Evolutionary conservation across 2,113 vertebrate genomes (phyloP), one percentile per base, ranked within the genome.

Genomic region (Stegostoma tigrinum): DNA sequence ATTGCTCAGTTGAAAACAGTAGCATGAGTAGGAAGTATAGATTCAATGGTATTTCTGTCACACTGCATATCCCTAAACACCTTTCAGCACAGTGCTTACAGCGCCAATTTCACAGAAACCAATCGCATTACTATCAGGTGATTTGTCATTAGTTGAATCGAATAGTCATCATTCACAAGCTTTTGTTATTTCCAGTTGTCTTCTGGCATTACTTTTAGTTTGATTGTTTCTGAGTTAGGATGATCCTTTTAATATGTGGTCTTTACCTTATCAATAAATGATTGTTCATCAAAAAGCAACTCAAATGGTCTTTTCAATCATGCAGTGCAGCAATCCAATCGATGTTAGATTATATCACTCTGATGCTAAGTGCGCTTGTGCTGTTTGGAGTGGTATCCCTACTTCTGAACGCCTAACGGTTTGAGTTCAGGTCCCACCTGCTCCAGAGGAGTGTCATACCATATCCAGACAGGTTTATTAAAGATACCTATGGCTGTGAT

Each of bases 121-220:
- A 30, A 55, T 23, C 55, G 17, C 48, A 61, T 90, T 61, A 12
- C 2, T 89, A 34, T 90, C 52, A 61, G 30, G 10, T 90, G 34
- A 55, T 90, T 90, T 90, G 55, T 90, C 87, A 64, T 90, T 90
- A 90, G 48, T 90, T 55, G 52, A 61, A 90, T 30, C 10, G 52
- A 61, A 61, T 90, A 17, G 10, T 61, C 52, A 64, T 34, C 87
- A 83, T 90, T 27, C 87, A 27, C 17, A 30, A 90, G 48, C 14
- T 17, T 61, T 61, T 17, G 61, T 90, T 90, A 55, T 55, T 90
- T 14, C 87, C 30, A 30, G 14, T 61, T 90, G 30, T 64, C 87
- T 90, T 14, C 34, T 12, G 27, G 27, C 14, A 17, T 61, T 61
- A 34, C 52, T 19, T 61, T 64, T 61, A 34, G 5, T 90, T 64